Evolutionary conservation across 1,140 invertebrate genomes (phyloP).

Genomic region (Anastatus disparis): DNA sequence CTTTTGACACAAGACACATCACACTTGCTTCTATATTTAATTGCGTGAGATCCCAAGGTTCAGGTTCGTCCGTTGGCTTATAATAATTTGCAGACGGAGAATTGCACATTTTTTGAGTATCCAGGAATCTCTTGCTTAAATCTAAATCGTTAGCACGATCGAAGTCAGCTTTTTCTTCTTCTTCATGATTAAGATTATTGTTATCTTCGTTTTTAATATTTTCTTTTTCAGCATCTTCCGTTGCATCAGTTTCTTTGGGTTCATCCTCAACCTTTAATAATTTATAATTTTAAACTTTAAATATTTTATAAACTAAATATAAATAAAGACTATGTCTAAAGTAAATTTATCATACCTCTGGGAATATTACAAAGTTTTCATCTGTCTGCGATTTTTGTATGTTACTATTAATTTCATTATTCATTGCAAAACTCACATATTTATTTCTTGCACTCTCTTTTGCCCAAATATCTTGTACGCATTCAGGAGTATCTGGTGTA

Average conservation of each 20-base stretch:
- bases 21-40: constrained; percentile 90
- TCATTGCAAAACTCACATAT: constrained; percentile 45
- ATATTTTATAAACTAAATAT: not conserved
- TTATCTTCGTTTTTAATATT: constrained; percentile 46
- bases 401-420: constrained; percentile 53
- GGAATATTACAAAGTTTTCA: constrained; percentile 64
- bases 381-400: constrained; percentile 35
- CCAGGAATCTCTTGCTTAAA: constrained; percentile 70
- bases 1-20: constrained; percentile 85
- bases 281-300: not conserved
- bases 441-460: constrained; percentile 57
- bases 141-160: constrained; percentile 53
- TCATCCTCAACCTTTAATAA: constrained; percentile 53
- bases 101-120: constrained; percentile 79
- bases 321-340: no score
- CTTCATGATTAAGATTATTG: constrained; percentile 46
- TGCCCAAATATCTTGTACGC: constrained; percentile 71
- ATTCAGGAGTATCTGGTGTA: constrained; percentile 74
- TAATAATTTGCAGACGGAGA: constrained; percentile 85
- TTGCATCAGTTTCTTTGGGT: constrained; percentile 44
- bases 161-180: constrained; percentile 51
- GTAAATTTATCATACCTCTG: constrained; percentile 46
- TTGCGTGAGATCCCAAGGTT: constrained; percentile 89
- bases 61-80: constrained; percentile 83
- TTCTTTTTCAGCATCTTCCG: constrained; percentile 37